Evolutionary conservation across 2,113 vertebrate species (phyloP).

Genomic region (Stigmatopora argus): DNA sequence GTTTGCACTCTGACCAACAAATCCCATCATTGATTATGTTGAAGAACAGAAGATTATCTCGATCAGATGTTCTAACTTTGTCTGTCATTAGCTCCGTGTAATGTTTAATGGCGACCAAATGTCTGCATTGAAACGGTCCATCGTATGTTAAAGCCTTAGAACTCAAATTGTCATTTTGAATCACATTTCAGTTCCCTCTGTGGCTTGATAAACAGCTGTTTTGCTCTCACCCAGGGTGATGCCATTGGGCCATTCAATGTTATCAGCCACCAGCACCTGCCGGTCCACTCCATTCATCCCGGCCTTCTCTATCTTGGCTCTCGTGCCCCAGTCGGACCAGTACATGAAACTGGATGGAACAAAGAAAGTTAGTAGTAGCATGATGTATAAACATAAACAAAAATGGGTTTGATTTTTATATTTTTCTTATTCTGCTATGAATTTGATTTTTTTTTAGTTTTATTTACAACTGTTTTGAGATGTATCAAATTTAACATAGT

Average conservation of each 20-base stretch:
- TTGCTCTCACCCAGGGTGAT: slow-evolving; percentile 83
- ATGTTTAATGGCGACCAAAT: slow-evolving; percentile 10
- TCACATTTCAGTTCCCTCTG: slow-evolving; percentile 4
- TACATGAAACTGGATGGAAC: slow-evolving; percentile 85
- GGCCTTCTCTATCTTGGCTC: slow-evolving; percentile 92
- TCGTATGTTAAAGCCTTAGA: slow-evolving; percentile 1
- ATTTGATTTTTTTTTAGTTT: too few species aligned
- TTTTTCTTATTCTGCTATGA: too few species aligned
- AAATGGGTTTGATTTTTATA: background rate
- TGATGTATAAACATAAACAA: background rate
- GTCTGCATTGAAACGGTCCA: too few species aligned
- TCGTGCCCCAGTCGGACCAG: slow-evolving; percentile 96
- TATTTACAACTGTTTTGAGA: background rate
- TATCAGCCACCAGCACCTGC: slow-evolving; percentile 83
- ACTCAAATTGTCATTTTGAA: background rate
- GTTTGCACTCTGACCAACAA: slow-evolving; percentile 31
- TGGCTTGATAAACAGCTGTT: background rate
- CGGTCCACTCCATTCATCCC: slow-evolving; percentile 91
- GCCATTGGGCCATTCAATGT: slow-evolving; percentile 96
- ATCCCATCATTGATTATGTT: slow-evolving; percentile 48
- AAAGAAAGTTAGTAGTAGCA: slow-evolving; percentile 5
- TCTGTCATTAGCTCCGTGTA: slow-evolving; percentile 22
- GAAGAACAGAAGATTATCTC: slow-evolving; percentile 43
- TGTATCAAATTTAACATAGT: background rate
- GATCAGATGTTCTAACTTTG: slow-evolving; percentile 16